Base-by-base conservation (phyloP, 2,888 invertebrate genomes). In the Cenopis cana region DNA sequence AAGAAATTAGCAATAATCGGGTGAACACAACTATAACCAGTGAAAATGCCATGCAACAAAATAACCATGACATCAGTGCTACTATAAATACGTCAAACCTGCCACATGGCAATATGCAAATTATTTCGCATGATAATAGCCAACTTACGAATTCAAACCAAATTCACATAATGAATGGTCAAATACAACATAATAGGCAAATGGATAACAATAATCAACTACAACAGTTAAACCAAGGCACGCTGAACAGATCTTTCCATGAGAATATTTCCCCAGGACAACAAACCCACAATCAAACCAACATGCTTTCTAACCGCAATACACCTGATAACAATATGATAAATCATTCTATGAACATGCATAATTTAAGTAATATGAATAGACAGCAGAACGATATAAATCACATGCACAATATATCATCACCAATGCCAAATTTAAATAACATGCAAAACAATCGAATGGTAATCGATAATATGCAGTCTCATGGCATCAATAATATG, bases 121-220 rank as follows among this genome's bases (percentile, higher is more conserved):
- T 92, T 76, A 88, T 93, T 77, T 84, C 89, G 5, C 91, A 92
- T 74, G 90, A 91, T 29, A 88, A 83, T 74, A 85, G 81, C 71
- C 91, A 89, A 72, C 78, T 85, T 60, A 78, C 88, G 12, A 80
- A 88, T 57, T 76, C 90, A 2, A 93, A 93, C 76, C 93, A 93
- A 77, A 93, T 93, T 70, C 93, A 93, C 74, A 93, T 94, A 68
- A 88, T 91, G 89, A 93, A 90, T 80, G 93, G 93, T 33, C 93
- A 93, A 81, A 93, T 93, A 60, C 92, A 93, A 74, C 91, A 93
- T 72, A 87, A 88, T 77, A 84, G 92, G 36, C 87, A 87, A 80
- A 78, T 87, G 54, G 87, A 94, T 64, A 87, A 80, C 78, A 85
- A 80, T 75, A 83, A 81, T 76, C 87, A 93, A 85, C 78, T 94